phyloP scores from a whole-genome alignment of 2,888 invertebrate genomes.

The Lasioglossum morio region DNA sequence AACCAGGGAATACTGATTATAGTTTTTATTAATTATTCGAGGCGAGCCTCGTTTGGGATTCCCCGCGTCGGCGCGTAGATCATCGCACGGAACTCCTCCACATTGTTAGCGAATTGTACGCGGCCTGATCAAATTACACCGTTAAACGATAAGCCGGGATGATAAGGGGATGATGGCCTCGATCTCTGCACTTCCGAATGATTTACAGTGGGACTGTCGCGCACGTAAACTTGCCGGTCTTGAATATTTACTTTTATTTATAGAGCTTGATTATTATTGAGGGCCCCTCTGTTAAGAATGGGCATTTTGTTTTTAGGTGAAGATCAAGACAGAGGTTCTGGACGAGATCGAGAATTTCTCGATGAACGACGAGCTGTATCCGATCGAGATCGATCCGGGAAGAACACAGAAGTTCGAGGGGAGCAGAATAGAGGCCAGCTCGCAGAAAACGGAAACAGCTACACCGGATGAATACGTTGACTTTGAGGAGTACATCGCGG shows the following conservation, averaged over 20 bases:
- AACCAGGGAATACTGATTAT: not conserved
- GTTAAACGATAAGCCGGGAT: not conserved
- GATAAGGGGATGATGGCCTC: not conserved
- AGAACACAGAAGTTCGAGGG: constrained; percentile 12
- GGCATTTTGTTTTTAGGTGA: constrained; percentile 45
- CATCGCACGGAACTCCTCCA: not conserved
- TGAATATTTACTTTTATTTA: not conserved
- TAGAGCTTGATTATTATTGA: no score
- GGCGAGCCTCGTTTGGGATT: not conserved
- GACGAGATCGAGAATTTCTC: constrained; percentile 69
- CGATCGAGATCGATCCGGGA: not conserved
- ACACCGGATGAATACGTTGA: constrained; percentile 47
- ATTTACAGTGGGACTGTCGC: not conserved
- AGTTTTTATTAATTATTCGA: not conserved
- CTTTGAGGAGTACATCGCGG: constrained; percentile 63
- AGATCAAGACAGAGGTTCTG: constrained; percentile 66
- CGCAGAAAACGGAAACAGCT: constrained; percentile 20
- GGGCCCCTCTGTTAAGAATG: no score
- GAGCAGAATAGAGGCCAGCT: not conserved
- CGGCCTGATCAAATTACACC: not conserved
- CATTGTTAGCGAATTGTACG: not conserved
- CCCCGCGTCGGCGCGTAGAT: not conserved
- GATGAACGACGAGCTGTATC: constrained; percentile 53
- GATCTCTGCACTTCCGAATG: not conserved
- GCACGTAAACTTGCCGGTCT: not conserved